Percentiles rank a stretch among this genome's conserved stretches.
Conservation (phyloP, 2,113 vertebrate genomes). For the Trichechus manatus region DNA sequence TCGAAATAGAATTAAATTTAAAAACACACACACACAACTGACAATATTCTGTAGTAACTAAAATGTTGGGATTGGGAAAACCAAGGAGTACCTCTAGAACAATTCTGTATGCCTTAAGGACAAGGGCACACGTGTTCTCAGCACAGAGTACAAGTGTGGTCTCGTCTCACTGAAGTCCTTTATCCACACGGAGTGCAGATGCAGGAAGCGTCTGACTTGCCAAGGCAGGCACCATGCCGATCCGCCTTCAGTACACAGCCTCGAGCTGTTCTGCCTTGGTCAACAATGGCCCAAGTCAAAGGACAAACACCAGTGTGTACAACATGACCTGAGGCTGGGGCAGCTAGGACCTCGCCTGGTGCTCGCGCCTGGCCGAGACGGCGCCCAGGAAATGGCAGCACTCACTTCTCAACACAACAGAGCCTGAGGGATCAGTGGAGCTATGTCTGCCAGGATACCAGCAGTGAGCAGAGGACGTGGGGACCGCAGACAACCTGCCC, state of each 20-base stretch:
- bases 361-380: neutral
- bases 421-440: neutral
- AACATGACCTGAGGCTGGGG: neutral
- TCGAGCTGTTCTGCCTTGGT: no score
- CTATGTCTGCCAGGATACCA: accelerated
- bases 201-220: neutral
- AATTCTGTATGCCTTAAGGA: neutral
- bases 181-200: neutral
- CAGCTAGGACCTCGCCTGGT: neutral
- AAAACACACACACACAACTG: neutral
- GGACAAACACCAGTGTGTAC: no score
- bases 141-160: neutral
- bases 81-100: neutral
- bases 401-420: neutral
- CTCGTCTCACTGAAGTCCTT: neutral
- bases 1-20: neutral
- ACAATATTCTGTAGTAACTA: neutral
- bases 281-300: neutral
- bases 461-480: neutral
- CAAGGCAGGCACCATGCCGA: neutral
- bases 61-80: neutral
- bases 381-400: neutral
- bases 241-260: neutral
- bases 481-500: neutral
- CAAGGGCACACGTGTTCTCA: neutral